Evolutionary conservation across 2,113 vertebrate genomes (phyloP).

Genomic region (Tachycineta bicolor): DNA sequence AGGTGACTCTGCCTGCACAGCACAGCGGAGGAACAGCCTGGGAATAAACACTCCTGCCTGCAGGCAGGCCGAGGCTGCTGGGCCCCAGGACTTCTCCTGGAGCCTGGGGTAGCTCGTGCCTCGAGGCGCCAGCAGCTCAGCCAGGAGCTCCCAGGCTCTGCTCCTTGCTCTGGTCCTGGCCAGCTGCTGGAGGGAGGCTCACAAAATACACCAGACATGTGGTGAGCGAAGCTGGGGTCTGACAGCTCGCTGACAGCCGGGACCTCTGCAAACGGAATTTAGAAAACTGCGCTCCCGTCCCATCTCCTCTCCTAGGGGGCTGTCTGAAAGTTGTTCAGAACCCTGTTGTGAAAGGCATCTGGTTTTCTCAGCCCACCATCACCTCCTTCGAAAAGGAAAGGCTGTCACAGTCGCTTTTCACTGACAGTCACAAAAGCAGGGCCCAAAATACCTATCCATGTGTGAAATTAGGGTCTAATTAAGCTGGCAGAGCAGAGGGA

Average conservation of each 20-base stretch:
- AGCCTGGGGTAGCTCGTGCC: neutral
- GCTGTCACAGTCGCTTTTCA: neutral
- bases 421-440: neutral
- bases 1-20: neutral
- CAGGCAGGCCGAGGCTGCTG: neutral
- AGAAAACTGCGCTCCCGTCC: neutral
- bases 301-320: neutral
- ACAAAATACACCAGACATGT: rapidly evolving
- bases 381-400: neutral
- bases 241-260: neutral
- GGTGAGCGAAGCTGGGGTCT: neutral
- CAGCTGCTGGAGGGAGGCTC: neutral
- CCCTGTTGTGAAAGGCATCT: neutral
- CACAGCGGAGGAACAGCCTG: rapidly evolving
- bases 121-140: too few relatives aligned
- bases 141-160: neutral
- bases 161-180: neutral
- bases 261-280: neutral
- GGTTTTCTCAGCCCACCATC: neutral
- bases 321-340: constrained; percentile 1
- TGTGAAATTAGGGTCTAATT: constrained; percentile 25
- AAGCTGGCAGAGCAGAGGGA: neutral
- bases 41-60: neutral
- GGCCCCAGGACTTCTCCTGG: neutral
- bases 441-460: neutral